Evolutionary conservation across 2,797 vertebrate genomes (phyloP).

Genomic region (Pseudochirops cupreus): DNA sequence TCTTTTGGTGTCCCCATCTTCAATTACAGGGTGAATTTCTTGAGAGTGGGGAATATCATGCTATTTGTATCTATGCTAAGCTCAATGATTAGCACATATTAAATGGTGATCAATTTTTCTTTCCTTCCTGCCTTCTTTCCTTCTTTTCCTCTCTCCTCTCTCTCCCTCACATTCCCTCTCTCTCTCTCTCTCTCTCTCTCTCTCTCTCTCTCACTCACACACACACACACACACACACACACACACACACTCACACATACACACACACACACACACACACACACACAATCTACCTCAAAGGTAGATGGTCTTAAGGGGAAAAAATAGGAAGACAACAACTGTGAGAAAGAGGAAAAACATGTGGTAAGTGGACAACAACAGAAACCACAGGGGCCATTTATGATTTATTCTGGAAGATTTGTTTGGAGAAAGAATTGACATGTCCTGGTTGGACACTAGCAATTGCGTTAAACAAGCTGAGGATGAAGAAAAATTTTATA

Average conservation of each 20-base stretch:
- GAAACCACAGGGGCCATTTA: not conserved
- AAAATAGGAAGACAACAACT: not conserved
- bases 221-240: not conserved
- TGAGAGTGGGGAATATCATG: not conserved
- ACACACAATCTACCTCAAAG: not conserved
- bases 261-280: not conserved
- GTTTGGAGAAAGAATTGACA: conserved; percentile 20
- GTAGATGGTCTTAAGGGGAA: not conserved
- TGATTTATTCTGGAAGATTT: conserved; percentile 31
- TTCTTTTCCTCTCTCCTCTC: not conserved
- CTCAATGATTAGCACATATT: not conserved
- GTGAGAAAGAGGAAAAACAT: conserved; percentile 10
- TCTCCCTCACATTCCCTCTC: not conserved
- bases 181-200: no score
- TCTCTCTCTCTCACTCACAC: no score
- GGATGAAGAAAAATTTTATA: conserved; percentile 12
- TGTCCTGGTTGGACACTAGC: not conserved
- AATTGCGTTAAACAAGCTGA: conserved; percentile 34
- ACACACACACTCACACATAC: not conserved
- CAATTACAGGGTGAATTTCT: not conserved
- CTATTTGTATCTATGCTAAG: not conserved
- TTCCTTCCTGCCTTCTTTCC: not conserved
- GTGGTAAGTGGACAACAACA: conserved; percentile 2
- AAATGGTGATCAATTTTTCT: not conserved
- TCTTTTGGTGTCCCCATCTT: not conserved